Conservation (phyloP, 35 echinoderm and acorn worm genomes). For the Lytechinus variegatus region DNA sequence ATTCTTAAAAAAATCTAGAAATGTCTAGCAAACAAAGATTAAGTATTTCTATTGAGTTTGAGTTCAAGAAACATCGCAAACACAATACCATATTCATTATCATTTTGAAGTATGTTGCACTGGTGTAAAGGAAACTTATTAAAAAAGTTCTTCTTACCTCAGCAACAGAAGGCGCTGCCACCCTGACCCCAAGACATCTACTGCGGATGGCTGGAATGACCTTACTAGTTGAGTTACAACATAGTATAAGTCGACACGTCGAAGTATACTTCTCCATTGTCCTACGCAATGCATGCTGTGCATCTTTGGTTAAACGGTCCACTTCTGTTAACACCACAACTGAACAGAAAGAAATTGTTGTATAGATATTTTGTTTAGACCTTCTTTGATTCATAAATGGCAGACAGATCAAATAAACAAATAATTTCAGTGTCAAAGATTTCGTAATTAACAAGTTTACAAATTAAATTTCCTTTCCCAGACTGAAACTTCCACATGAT, state of each 20-base stretch:
- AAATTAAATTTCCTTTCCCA: too few relatives aligned
- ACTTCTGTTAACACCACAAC: slow-evolving; percentile 98
- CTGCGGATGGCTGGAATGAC: slow-evolving; percentile 98
- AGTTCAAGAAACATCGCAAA: not conserved
- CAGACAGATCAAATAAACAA: too few relatives aligned
- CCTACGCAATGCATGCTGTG: slow-evolving; percentile 92
- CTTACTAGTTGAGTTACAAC: slow-evolving; percentile 97
- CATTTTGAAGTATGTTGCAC: not conserved
- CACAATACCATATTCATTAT: not conserved
- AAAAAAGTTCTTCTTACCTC: slow-evolving; percentile 51
- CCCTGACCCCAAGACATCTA: slow-evolving; percentile 87
- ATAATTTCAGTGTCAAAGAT: too few relatives aligned
- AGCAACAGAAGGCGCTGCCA: slow-evolving; percentile 81
- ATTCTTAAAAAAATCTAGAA: not conserved
- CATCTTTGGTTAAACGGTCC: slow-evolving; percentile 94
- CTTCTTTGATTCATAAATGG: too few relatives aligned
- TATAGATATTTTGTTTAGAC: too few relatives aligned
- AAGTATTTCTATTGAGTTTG: not conserved
- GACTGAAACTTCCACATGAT: too few relatives aligned
- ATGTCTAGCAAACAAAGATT: not conserved
- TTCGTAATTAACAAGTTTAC: too few relatives aligned
- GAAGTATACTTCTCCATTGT: slow-evolving; percentile 98
- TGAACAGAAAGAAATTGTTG: not conserved
- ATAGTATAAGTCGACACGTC: slow-evolving; percentile 94
- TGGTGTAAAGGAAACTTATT: too few relatives aligned